Conservation (phyloP, 2,888 invertebrate genomes). For the Torymus texanus region DNA sequence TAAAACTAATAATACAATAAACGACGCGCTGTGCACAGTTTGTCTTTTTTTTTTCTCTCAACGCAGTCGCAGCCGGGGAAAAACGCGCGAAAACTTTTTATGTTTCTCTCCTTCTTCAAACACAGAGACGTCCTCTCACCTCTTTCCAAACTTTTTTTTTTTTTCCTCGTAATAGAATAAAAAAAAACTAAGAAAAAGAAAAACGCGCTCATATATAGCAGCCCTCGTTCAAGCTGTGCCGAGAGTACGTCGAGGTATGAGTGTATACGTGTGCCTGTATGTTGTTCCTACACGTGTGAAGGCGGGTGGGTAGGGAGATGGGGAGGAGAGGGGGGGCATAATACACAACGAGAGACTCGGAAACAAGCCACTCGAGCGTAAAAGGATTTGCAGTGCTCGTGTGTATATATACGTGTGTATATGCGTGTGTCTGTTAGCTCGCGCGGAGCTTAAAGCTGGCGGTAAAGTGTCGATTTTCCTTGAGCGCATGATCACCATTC, state of each 20-base stretch:
- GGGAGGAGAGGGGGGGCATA: not conserved
- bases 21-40: too few species aligned
- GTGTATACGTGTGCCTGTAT: not conserved
- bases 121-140: too few species aligned
- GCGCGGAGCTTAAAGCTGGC: conserved; percentile 49
- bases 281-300: too few species aligned
- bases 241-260: conserved; percentile 49
- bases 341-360: conserved; percentile 28
- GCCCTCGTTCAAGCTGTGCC: conserved; percentile 50
- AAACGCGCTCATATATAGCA: conserved; percentile 43
- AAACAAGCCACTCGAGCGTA: conserved; percentile 49
- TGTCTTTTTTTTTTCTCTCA: conserved; percentile 13
- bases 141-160: not conserved
- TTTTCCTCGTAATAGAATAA: not conserved
- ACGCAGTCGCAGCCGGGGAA: not conserved
- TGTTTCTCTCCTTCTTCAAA: too few species aligned
- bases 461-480: conserved; percentile 56
- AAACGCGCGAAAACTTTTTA: too few species aligned
- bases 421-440: conserved; percentile 26
- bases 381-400: conserved; percentile 46
- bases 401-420: too few species aligned
- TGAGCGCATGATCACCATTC: conserved; percentile 50
- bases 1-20: conserved; percentile 2
- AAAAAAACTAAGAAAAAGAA: conserved; percentile 51
- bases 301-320: too few species aligned